These are phyloP conservation scores for Anastatus disparis DNA, from an alignment of 1,140 invertebrate genomes.

Conservation along the genomic window DNA sequence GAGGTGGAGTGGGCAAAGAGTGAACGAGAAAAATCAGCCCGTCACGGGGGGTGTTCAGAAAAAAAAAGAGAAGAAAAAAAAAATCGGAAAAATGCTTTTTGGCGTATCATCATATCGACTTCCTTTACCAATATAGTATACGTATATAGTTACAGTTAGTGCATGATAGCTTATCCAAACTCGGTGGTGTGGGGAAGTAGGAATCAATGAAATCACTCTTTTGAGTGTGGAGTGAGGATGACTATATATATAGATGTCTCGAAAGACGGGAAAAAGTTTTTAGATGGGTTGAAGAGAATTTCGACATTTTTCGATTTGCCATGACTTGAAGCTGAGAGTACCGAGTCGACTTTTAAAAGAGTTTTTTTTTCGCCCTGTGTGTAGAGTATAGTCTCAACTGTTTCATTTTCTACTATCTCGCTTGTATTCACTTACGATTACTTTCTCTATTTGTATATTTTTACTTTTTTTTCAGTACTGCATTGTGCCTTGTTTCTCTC, in stretches of 20 bases:
- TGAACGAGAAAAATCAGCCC: neutral
- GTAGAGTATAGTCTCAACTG: neutral
- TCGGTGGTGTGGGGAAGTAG: neutral
- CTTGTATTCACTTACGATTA: neutral
- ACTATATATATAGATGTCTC: conserved; percentile 3
- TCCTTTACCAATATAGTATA: no score
- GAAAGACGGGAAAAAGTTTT: conserved; percentile 25
- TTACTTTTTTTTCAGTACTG: neutral
- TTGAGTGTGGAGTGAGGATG: no score
- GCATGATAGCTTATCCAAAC: conserved; percentile 24
- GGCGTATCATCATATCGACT: conserved; percentile 27
- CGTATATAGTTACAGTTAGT: neutral
- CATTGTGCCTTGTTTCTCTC: no score
- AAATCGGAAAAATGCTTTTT: conserved; percentile 29
- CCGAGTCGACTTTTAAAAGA: conserved; percentile 25
- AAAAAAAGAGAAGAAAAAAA: no score
- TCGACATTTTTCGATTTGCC: conserved; percentile 33
- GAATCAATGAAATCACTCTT: conserved; percentile 29
- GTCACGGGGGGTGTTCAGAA: neutral
- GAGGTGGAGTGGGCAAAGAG: conserved; percentile 7
- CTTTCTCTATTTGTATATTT: neutral
- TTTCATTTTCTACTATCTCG: conserved; percentile 11
- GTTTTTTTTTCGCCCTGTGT: conserved; percentile 9
- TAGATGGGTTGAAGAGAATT: neutral
- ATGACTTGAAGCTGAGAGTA: neutral